Evolutionary conservation across 2,797 vertebrate genomes (phyloP), one percentile per base, ranked within the genome.

Genomic region (Monodelphis domestica): DNA sequence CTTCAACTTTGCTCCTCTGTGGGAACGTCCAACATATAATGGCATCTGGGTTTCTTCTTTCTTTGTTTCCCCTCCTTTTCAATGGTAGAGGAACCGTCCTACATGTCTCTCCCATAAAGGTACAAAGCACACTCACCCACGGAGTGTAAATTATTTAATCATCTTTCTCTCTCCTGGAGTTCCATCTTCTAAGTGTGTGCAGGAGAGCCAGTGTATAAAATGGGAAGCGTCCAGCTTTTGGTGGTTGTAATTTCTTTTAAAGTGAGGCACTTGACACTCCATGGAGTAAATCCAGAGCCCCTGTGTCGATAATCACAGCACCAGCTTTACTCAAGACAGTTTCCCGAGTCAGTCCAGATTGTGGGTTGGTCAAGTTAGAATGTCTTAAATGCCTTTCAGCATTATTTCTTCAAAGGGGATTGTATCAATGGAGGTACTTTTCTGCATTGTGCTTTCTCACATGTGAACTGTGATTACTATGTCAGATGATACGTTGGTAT

Each of bases 91-190:
- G 90, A 95, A 97, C 96, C 97, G 88, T 2, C 92, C 94, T 97
- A 95, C 97, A 98, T 97, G 98, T 97, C 98, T 98, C 98, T 98
- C 97, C 97, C 97, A 98, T 98, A 98, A 98, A 98, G 97, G 98
- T 98, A 94, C 96, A 97, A 95, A 96, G 88, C 96, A 91, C 93
- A 96, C 97, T 96, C 96, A 97, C 97, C 96, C 98, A 97, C 96
- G 98, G 98, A 97, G 98, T 98, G 98, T 98, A 98, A 98, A 98
- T 98, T 97, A 98, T 98, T 98, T 98, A 97, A 95, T 94, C 78
- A 84, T 98, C 97, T 98, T 97, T 98, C 96, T 97, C 97, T 97
- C 95, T 98, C 96, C 94, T 94, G 95, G 97, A 96, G 97, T 97
- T 97, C 93, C 97, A 90, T 94, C 95, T 55, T 96, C 97, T 96